Evolutionary conservation across 2,113 vertebrate genomes (phyloP), one percentile per base, ranked within the genome.

Genomic region (Lampris incognitus): DNA sequence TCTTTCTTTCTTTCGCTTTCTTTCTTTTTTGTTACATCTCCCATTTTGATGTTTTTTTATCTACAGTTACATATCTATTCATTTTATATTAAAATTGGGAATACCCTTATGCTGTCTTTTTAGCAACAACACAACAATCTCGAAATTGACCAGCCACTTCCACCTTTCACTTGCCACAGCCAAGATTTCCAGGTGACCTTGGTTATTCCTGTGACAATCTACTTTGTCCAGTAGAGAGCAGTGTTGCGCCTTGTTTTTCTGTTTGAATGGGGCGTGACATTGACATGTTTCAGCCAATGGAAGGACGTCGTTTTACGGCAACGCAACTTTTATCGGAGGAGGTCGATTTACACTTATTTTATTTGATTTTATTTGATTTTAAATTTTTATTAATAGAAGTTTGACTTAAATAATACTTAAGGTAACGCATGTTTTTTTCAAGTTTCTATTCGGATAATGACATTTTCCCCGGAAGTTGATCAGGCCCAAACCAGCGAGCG

Each of bases 391-490:
- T 24, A 24, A 24, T 24, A 24, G 24, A 24, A 24, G 24, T 24
- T 24, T 24, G 24, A 24, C 24, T 24, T 24, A 24, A 24, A 24
- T 24, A 24, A 24, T 24, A 24, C 24, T 24, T 24, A 24, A 24
- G 24, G 24, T 24, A 24, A 24, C 24, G 24, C 24, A 24, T 24
- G 24, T 24, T 24, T 24, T 24, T 0, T 0, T 0, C 0, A 42
- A 5, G 58, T 81, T 72, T 79, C 87, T 89, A 87, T 40, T 91
- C 87, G 48, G 88, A 87, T 4, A 3, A 1, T 1, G 0, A 1
- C n/a, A 13, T 11, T 61, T 41, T 40, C 2, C 0, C 70, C 71
- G 85, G 84, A 90, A 85, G 73, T 72, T 8, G 2, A 7, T 7
- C 24, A 24, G 24, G 24, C 24, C 24, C 24, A 24, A 24, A 24